Percentiles rank a stretch among this genome's conserved stretches.
Evolutionary conservation across 2,797 vertebrate genomes (phyloP).

Genomic region (Clamator glandarius): DNA sequence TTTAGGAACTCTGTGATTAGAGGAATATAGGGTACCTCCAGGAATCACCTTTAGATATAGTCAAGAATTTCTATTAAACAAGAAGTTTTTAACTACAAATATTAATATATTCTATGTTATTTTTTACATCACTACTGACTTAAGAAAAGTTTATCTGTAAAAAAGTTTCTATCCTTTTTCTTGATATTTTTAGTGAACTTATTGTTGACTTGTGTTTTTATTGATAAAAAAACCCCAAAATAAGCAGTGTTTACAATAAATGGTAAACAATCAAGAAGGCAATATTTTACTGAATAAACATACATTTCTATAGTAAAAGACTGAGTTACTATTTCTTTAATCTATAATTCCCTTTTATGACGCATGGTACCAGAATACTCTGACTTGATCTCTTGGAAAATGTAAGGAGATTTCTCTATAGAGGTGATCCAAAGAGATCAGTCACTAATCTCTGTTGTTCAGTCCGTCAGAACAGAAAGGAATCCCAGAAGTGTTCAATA

Average conservation of each 20-base stretch:
- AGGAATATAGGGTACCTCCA: not conserved
- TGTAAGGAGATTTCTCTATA: not conserved
- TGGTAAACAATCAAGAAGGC: not conserved
- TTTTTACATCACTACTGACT: not conserved
- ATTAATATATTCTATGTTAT: not conserved
- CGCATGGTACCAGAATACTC: not conserved
- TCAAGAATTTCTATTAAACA: not conserved
- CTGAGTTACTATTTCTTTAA: not conserved
- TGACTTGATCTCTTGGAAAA: not conserved
- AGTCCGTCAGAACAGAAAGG: not conserved
- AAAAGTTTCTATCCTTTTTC: not conserved
- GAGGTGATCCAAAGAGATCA: not conserved
- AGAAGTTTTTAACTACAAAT: not conserved
- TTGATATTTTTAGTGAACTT: not conserved
- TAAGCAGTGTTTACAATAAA: not conserved
- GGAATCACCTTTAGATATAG: not conserved
- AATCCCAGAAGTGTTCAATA: not conserved
- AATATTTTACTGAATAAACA: not conserved
- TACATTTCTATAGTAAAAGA: not conserved
- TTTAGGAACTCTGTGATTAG: not conserved
- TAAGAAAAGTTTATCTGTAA: not conserved
- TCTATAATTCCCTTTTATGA: constrained; percentile 23
- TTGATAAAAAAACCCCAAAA: not conserved
- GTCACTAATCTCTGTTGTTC: not conserved
- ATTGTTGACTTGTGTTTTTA: not conserved